Base-by-base conservation (phyloP, 2,888 invertebrate genomes). In the Chydorus sphaericus region DNA sequence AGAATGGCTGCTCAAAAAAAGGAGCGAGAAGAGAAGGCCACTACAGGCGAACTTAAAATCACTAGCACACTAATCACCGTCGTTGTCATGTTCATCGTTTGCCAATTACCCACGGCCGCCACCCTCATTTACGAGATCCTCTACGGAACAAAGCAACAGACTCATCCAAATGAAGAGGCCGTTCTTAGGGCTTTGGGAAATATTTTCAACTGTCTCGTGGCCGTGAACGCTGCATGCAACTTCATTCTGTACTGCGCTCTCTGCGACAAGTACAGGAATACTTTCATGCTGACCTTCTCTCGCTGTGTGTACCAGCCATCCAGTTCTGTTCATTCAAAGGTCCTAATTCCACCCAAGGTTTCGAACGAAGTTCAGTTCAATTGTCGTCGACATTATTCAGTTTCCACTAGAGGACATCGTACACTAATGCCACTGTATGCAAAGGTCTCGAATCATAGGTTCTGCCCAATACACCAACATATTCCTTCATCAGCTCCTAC, bases 201-300 rank as follows among this genome's bases (percentile, higher is more conserved):
- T 69, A 73, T 85, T 48, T 81, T 79, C 66, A 85, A 86, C 67
- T 73, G 83, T 48, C 70, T 85, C 57, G 75, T 81, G 23, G 76
- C 80, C 57, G 70, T 85, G 56, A 85, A 85, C 70, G 81, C 84
- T 7, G 80, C 85, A 0, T 77, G 79, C 51, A 86, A 86, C 71
- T 86, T 86, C 69, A 72, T 86, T 62, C 72, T 86, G 58, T 86
- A 85, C 67, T 84, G 84, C 62, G 79, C 81, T 48, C 77, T 87
- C 66, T 83, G 82, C 60, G 80, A 81, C 65, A 81, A 82, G 64
- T 85, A 84, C 69, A 73, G 84, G 48, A 75, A 75, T 62, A 82
- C 81, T 3, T 71, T 71, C 61, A 56, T 67, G 23, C 57, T 62
- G 36, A 66, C 65, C 26, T 67, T 69, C 18, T 56, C 30, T 31